Percentiles rank a stretch among this genome's conserved stretches.
phyloP scores from a whole-genome alignment of 2,797 vertebrate genomes.

The Philypnodon macrostomus region DNA sequence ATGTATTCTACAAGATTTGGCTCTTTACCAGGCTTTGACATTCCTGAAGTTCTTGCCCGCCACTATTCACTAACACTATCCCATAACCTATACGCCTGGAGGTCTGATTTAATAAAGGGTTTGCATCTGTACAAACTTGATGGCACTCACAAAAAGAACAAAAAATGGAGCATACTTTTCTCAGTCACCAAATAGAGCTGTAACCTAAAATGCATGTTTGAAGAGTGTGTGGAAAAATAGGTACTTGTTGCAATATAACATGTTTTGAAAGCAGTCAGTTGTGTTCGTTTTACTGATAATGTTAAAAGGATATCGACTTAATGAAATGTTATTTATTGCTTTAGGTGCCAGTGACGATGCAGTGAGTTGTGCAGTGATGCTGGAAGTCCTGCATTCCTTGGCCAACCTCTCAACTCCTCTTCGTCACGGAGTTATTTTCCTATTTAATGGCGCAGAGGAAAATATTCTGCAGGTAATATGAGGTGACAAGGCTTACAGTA shows the following conservation, averaged over 20 bases:
- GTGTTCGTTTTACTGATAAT: too few relatives aligned
- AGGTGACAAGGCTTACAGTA: conserved; percentile 1
- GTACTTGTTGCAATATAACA: too few relatives aligned
- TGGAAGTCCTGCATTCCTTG: conserved; percentile 89
- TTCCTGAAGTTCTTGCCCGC: conserved; percentile 32
- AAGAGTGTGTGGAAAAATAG: too few relatives aligned
- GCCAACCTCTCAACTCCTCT: conserved; percentile 83
- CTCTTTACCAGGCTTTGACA: conserved; percentile 17
- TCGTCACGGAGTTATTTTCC: conserved; percentile 89
- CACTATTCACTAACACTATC: not conserved
- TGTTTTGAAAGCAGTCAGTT: too few relatives aligned
- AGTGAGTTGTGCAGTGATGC: conserved; percentile 96
- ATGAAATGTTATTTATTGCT: too few relatives aligned
- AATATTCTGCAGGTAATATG: conserved; percentile 88
- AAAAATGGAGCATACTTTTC: not conserved
- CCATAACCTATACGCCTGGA: not conserved
- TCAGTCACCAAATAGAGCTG: too few relatives aligned
- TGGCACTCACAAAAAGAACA: not conserved
- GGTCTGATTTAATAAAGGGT: not conserved
- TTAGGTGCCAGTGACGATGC: conserved; percentile 96
- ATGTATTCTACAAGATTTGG: conserved; percentile 9
- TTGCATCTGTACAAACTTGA: not conserved
- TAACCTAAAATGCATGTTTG: too few relatives aligned
- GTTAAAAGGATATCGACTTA: too few relatives aligned
- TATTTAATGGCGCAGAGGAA: conserved; percentile 98